A percentile compares a stretch with the other conserved stretches of the same genome.
These are phyloP conservation scores for Nycticebus coucang DNA, from an alignment of 2,113 vertebrate genomes.

Conservation along the genomic window DNA sequence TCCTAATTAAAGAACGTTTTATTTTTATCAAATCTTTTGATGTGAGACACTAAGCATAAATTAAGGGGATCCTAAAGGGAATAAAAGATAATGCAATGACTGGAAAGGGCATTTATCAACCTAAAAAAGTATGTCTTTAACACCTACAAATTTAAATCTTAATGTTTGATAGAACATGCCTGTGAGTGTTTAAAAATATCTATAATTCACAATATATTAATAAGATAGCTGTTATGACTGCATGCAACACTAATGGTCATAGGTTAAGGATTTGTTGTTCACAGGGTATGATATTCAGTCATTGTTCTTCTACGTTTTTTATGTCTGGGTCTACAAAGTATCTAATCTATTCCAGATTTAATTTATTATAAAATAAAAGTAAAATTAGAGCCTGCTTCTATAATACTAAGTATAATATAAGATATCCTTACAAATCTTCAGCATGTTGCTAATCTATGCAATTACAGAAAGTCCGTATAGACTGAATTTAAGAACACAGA, in stretches of 20 bases:
- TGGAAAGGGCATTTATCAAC: neutral
- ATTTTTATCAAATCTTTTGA: neutral
- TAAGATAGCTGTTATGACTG: neutral
- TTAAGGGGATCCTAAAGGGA: neutral
- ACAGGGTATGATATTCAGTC: neutral
- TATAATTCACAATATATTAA: neutral
- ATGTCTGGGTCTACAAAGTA: neutral
- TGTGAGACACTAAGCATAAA: neutral
- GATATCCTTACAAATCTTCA: neutral
- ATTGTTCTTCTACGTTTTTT: neutral
- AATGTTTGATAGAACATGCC: neutral
- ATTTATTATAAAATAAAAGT: neutral
- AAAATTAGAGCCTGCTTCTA: neutral
- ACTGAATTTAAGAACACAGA: neutral
- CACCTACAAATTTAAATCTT: neutral
- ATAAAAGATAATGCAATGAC: neutral
- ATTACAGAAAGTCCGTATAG: neutral
- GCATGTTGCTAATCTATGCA: neutral
- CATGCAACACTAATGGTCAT: neutral
- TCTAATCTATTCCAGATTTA: neutral
- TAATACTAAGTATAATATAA: neutral
- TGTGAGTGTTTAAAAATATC: neutral
- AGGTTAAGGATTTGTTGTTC: neutral
- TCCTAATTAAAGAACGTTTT: neutral
- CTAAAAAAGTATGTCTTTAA: neutral